Base-by-base conservation (phyloP, 2,797 vertebrate species). In the Dromococcyx pavoninus region DNA sequence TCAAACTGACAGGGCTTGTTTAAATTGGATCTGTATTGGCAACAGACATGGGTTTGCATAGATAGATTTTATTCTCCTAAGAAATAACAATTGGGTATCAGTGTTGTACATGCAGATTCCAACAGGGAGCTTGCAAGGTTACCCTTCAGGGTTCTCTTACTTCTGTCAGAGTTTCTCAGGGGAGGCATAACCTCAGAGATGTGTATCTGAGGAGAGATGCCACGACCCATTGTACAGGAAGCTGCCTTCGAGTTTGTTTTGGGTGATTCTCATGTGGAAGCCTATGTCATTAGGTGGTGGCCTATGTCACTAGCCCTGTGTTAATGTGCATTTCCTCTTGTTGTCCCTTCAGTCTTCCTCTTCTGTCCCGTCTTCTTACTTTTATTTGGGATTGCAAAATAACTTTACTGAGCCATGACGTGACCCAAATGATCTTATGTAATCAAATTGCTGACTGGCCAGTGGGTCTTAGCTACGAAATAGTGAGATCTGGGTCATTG, bases 71-170 rank as follows among this genome's bases (percentile, higher is more conserved):
- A 51, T 41, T 15, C 18, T 86, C 82, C 41, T 39, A 82, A 73
- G 66, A 72, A 95, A 80, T 77, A 76, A 54, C 57, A 74, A 77
- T 78, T 24, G 30, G 44, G 37, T 48, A 65, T 11, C n/a, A n/a
- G 11, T 46, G 41, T 57, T 18, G 37, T 46, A 61, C 33, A 14
- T 15, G 50, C 25, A 37, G 85, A 83, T 94, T 94, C 65, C 61
- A 90, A 66, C 33, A 88, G 73, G 81, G 41, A 94, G 21, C 65
- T 95, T 62, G 81, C 48, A 54, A 60, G 61, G 27, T 73, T 95
- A 50, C 66, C 41, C 19, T 22, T 7, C 48, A 35, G 19, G 64
- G 13, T 25, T 91, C 19, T 15, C 54, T 70, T 17, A 33, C 22
- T 50, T 69, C 39, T 19, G 48, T 62, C 44, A n/a, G n/a, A 33